A percentile compares a stretch with the other conserved stretches of the same genome.
Conservation (phyloP, 2,797 vertebrate species). For the Harpagifer antarcticus region DNA sequence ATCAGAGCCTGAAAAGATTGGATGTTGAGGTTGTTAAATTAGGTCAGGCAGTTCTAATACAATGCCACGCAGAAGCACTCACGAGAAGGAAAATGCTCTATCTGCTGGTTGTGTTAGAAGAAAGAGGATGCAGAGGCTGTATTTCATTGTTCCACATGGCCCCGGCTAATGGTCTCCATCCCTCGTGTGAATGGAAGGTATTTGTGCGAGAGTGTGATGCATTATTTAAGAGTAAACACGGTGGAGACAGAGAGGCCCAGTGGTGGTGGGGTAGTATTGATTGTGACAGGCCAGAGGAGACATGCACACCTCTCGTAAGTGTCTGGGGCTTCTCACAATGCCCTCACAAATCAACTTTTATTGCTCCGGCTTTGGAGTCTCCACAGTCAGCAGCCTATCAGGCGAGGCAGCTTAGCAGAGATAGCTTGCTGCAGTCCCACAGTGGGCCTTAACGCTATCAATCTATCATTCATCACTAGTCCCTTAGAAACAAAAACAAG, state of each 20-base stretch:
- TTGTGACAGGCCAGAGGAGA: constrained; percentile 80
- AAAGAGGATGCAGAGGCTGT: constrained; percentile 55
- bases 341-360: constrained; percentile 82
- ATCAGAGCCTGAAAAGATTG: constrained; percentile 71
- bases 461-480: constrained; percentile 82
- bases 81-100: constrained; percentile 52
- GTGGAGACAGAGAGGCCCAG: constrained; percentile 72
- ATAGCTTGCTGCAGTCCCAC: constrained; percentile 75
- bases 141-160: constrained; percentile 64
- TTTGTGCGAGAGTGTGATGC: constrained; percentile 72
- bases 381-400: constrained; percentile 76
- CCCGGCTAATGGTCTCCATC: constrained; percentile 71
- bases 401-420: constrained; percentile 79
- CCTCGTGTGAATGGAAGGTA: constrained; percentile 68
- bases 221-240: constrained; percentile 83
- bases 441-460: constrained; percentile 74
- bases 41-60: constrained; percentile 72
- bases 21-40: constrained; percentile 72
- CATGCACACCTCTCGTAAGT: constrained; percentile 79
- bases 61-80: constrained; percentile 63
- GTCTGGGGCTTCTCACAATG: constrained; percentile 79
- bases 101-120: constrained; percentile 49
- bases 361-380: constrained; percentile 78
- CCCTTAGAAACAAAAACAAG: constrained; percentile 79
- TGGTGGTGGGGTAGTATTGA: constrained; percentile 73